These are phyloP conservation scores for Melanotaenia maccullochi DNA, from an alignment of 2,797 vertebrate species.

Conservation along the genomic window DNA sequence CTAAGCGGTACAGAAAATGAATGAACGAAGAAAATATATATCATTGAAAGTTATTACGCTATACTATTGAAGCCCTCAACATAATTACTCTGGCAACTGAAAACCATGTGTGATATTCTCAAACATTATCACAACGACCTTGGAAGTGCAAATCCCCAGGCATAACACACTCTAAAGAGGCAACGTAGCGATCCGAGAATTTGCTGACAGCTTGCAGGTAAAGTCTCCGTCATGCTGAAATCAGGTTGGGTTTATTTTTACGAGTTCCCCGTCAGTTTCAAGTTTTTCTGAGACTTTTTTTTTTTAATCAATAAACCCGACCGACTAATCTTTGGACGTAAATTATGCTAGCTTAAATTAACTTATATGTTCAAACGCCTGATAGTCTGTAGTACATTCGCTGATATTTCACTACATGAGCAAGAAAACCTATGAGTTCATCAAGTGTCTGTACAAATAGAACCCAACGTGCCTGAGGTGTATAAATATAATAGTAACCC, in stretches of 20 bases:
- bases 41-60: not conserved
- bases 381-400: not conserved
- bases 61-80: not conserved
- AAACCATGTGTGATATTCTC: not conserved
- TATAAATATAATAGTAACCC: constrained; percentile 34
- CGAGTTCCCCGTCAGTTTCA: constrained; percentile 46
- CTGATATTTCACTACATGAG: not conserved
- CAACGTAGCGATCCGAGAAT: constrained; percentile 33
- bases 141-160: constrained; percentile 26
- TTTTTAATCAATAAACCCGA: not conserved
- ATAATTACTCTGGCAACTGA: not conserved
- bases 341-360: not conserved
- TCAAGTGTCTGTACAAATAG: constrained; percentile 9
- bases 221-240: constrained; percentile 49
- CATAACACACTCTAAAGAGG: constrained; percentile 29
- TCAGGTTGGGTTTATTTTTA: constrained; percentile 58
- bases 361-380: not conserved
- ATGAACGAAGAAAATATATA: no score
- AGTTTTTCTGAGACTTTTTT: constrained; percentile 34
- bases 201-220: constrained; percentile 68
- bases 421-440: not conserved
- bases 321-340: not conserved
- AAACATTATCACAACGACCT: constrained; percentile 41
- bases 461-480: constrained; percentile 7
- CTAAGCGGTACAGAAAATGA: no score